These are phyloP conservation scores for Acrobasis repandana DNA, from an alignment of 2,888 invertebrate genomes.

Conservation along the genomic window DNA sequence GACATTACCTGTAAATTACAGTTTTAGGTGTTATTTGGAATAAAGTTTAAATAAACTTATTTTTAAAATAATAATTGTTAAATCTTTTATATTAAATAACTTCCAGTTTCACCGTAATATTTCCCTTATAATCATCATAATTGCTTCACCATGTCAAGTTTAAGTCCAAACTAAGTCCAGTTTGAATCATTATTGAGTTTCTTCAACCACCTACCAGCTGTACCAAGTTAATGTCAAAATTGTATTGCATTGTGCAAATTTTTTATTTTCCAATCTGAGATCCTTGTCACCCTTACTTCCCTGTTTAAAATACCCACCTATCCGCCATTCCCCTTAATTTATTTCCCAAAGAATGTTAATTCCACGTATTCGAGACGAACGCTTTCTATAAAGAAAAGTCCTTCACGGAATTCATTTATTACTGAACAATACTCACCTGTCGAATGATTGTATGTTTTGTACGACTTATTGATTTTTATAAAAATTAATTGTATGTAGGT, in stretches of 20 bases:
- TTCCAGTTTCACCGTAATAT: too few species aligned
- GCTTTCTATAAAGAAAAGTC: neutral
- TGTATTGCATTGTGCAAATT: neutral
- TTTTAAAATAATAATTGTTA: too few species aligned
- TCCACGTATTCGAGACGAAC: slow-evolving; percentile 33
- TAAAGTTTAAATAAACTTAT: too few species aligned
- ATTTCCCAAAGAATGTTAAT: slow-evolving; percentile 58
- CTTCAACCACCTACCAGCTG: too few species aligned
- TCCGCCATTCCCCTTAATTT: slow-evolving; percentile 47
- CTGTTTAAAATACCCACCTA: slow-evolving; percentile 40
- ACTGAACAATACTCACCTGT: slow-evolving; percentile 2
- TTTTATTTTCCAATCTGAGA: neutral
- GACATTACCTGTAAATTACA: too few species aligned
- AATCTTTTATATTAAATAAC: too few species aligned
- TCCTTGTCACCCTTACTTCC: slow-evolving; percentile 36
- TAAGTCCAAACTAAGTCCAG: too few species aligned
- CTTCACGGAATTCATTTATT: slow-evolving; percentile 3
- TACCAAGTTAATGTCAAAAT: neutral
- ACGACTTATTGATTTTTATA: neutral
- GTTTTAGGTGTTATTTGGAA: too few species aligned
- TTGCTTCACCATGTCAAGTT: too few species aligned
- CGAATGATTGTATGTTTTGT: neutral
- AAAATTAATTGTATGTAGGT: too few species aligned
- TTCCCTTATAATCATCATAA: too few species aligned
- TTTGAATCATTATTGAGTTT: too few species aligned